These are phyloP conservation scores for Anser cygnoides DNA, from an alignment of 2,113 vertebrate species.

Conservation along the genomic window DNA sequence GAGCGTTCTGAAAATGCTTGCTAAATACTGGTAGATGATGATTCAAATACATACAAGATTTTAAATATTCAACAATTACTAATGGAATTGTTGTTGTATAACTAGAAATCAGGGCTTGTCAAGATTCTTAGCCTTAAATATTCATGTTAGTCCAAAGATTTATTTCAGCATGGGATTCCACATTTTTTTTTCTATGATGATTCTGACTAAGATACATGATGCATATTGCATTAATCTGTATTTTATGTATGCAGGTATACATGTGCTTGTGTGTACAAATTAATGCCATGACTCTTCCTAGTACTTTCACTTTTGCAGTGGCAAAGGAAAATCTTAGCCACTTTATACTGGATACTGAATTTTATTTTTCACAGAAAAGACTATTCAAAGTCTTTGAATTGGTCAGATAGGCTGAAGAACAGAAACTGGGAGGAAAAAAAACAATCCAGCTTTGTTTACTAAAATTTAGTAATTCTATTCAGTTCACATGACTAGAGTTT, in stretches of 20 bases:
- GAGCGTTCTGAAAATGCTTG: background rate
- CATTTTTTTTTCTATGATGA: background rate
- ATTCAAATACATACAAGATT: background rate
- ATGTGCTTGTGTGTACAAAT: background rate
- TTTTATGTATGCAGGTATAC: background rate
- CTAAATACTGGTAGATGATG: conserved; percentile 1
- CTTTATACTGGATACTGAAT: background rate
- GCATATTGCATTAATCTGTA: no score
- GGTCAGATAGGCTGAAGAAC: background rate
- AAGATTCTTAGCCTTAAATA: background rate
- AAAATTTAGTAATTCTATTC: background rate
- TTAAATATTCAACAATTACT: conserved; percentile 15
- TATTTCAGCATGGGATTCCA: background rate
- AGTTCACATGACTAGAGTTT: background rate
- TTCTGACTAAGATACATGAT: background rate
- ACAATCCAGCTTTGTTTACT: background rate
- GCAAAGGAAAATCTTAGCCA: background rate
- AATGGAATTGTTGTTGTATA: background rate
- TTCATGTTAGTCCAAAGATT: background rate
- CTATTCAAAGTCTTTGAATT: background rate
- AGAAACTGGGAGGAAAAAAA: background rate
- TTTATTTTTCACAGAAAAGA: background rate
- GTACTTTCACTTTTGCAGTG: background rate
- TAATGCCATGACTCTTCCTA: background rate
- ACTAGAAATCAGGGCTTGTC: background rate